These are phyloP conservation scores for Oreochromis spilurus DNA, from an alignment of 2,113 vertebrate genomes.

Conservation along the genomic window DNA sequence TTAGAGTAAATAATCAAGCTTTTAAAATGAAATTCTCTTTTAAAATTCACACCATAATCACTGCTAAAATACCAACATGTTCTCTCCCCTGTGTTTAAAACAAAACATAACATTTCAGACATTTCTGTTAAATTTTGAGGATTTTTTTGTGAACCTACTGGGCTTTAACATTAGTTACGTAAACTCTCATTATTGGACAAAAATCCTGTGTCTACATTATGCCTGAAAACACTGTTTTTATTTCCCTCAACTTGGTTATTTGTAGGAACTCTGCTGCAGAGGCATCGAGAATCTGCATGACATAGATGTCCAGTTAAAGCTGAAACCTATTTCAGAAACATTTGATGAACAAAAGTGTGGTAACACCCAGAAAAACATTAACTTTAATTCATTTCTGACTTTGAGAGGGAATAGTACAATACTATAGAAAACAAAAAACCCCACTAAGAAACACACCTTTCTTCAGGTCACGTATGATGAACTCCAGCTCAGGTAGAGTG, in stretches of 20 bases:
- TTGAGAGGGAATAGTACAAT: not conserved
- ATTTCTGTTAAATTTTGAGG: not conserved
- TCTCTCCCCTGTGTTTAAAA: not conserved
- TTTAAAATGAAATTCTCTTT: not conserved
- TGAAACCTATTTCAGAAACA: not conserved
- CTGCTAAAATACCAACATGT: not conserved
- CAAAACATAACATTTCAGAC: not conserved
- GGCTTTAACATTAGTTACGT: not conserved
- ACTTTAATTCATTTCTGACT: not conserved
- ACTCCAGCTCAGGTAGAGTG: conserved; percentile 89
- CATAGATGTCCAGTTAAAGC: not conserved
- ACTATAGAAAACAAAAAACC: fast-evolving
- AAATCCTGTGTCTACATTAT: not conserved
- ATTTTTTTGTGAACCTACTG: not conserved
- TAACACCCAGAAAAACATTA: not conserved
- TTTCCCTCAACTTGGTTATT: not conserved
- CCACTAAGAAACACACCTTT: conserved; percentile 29
- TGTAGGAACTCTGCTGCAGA: not conserved
- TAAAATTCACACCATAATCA: not conserved
- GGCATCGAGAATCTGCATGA: fast-evolving
- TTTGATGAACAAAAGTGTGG: not conserved
- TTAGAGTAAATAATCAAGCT: not conserved
- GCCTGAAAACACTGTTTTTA: not conserved
- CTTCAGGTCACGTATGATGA: conserved; percentile 85
- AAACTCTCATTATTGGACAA: not conserved